Base-by-base conservation (phyloP, 1,140 invertebrate species). In the Eriosoma lanigerum region DNA sequence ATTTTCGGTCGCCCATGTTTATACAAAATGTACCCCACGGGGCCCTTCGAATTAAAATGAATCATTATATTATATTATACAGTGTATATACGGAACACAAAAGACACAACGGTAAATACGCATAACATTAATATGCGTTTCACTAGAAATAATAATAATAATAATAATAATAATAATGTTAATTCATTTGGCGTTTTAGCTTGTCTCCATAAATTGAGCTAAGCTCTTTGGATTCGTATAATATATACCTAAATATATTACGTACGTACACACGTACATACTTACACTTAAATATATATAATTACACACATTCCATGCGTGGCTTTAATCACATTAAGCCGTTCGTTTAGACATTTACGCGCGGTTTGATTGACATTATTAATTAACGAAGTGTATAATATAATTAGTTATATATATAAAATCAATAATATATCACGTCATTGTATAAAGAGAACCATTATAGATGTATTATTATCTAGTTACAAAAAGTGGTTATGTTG, bases 151-250 rank as follows among this genome's bases (percentile, higher is more conserved):
- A 66, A 66, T 56, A 56, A 56, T 56, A 56, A 38, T 38, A 38
- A 38, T 38, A 62, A 26, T 26, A 62, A 62, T 12, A 32, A 62
- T 29, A 32, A 62, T 21, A 46, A 68, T 68, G 46, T 68, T 48
- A 46, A 48, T 68, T 68, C 44, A 48, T 68, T 68, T 21, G 44
- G 66, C 21, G 44, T 68, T 48, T 48, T 24, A 68, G 44, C 48
- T 52, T 72, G 68, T 72, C 46, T 52, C 68, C 26, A 72, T 72
- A 72, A 72, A 52, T 72, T 52, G 24, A 52, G 17, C 48, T 72
- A 72, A 50, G 68, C 68, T 52, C 44, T 72, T 50, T 52, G 17
- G 68, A 29, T 72, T 72, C 24, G 48, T 24, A 48, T 13, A 38
- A 17, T 19, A 32, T 62, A 58, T 12, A 26, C n/a, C 0, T 68